These are phyloP conservation scores for Scylla paramamosain DNA, from an alignment of 1,140 invertebrate species.

Conservation along the genomic window DNA sequence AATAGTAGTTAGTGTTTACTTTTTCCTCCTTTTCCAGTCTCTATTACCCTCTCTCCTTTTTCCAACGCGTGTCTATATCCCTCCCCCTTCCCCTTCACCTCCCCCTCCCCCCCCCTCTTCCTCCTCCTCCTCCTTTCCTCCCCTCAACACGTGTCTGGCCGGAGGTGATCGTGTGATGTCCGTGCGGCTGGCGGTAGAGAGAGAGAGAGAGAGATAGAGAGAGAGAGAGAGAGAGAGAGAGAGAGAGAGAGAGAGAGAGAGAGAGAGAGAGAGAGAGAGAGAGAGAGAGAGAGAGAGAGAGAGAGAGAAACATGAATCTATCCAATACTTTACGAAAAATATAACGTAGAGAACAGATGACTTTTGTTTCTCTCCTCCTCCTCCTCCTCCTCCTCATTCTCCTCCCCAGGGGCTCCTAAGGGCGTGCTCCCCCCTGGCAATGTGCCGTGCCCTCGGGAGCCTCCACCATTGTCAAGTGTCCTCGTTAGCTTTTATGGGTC, in stretches of 20 bases:
- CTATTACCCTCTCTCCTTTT: background rate
- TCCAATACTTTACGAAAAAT: too few species aligned
- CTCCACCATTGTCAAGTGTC: conserved; percentile 37
- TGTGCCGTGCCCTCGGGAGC: background rate
- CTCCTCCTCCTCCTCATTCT: background rate
- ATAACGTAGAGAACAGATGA: too few species aligned
- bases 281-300: background rate
- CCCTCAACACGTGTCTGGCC: background rate
- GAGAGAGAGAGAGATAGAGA: background rate
- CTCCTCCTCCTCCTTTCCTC: background rate
- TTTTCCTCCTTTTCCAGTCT: too few species aligned
- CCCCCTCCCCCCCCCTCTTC: background rate
- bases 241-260: conserved; percentile 21
- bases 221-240: background rate
- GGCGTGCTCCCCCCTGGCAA: background rate
- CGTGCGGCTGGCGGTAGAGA: background rate
- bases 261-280: background rate
- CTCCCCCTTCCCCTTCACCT: background rate
- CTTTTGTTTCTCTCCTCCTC: background rate
- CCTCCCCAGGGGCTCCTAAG: background rate
- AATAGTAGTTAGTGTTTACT: background rate
- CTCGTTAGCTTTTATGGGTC: conserved; percentile 56
- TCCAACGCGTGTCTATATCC: background rate
- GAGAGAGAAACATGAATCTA: background rate
- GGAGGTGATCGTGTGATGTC: background rate